Evolutionary conservation across 2,113 vertebrate genomes (phyloP).

Genomic region (Oreochromis spilurus): DNA sequence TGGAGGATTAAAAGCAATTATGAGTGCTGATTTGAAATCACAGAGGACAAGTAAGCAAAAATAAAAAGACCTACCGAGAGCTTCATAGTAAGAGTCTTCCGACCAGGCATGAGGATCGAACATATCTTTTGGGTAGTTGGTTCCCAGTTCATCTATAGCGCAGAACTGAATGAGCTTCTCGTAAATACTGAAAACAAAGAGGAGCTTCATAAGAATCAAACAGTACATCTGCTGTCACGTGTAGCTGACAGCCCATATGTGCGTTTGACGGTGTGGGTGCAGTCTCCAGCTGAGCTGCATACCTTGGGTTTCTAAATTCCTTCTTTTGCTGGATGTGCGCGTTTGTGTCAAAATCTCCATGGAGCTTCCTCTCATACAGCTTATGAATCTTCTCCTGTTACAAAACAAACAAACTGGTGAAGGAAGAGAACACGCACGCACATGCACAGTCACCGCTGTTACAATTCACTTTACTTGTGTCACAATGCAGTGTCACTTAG

Average conservation of each 20-base stretch:
- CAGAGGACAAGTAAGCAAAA: not conserved
- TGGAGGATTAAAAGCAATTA: conserved; percentile 43
- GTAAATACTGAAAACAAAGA: conserved; percentile 81
- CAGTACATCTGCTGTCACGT: not conserved
- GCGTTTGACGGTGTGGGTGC: not conserved
- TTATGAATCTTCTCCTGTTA: conserved; percentile 93
- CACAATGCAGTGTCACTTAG: not conserved
- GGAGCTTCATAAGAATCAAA: not conserved
- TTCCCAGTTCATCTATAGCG: conserved; percentile 93
- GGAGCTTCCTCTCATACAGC: conserved; percentile 89
- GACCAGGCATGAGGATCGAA: conserved; percentile 98
- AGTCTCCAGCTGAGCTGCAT: not conserved
- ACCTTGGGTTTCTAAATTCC: conserved; percentile 98
- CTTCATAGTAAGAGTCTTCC: conserved; percentile 95
- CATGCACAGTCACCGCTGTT: accelerated
- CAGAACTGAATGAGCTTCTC: conserved; percentile 99
- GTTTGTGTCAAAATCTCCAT: conserved; percentile 96
- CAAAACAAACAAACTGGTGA: not conserved
- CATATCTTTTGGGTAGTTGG: conserved; percentile 99
- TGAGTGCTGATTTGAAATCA: not conserved
- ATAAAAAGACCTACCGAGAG: conserved; percentile 74
- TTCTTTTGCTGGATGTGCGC: conserved; percentile 96
- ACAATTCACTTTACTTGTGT: not conserved
- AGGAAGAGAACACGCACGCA: not conserved
- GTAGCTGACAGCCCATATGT: not conserved